Base-by-base conservation (phyloP, 2,888 invertebrate species). In the Thereva unica region DNA sequence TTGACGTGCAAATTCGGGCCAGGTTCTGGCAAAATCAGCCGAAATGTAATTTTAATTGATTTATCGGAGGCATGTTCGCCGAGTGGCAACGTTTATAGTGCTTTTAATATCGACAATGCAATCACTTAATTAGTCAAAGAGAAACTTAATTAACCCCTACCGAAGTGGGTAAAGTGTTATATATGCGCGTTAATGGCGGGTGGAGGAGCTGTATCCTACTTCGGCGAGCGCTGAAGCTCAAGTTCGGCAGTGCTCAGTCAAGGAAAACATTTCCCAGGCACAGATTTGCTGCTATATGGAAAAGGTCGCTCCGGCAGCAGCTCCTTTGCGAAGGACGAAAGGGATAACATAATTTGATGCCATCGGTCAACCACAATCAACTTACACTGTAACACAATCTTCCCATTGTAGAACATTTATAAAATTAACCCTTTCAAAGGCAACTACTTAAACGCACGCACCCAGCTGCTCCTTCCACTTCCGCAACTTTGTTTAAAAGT, bases 111-210 rank as follows among this genome's bases (percentile, higher is more conserved):
- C 71, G 71, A 73, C 72, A 73, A 73, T 73, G 72, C 71, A 73
- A 73, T 72, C 72, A 72, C 72, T 73, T 73, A 73, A 73, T 73
- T 73, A 72, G 72, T 73, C 73, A 73, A 71, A 73, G 71, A 71
- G 70, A 72, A 73, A 72, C 72, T 73, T 72, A 71, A 71, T 72
- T 72, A 71, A 72, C 71, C 73, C 72, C 66, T 66, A 65, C 69
- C 67, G n/a, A 55, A 52, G 56, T 71, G 52, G 63, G 47, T 65
- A 59, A 69, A 65, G 61, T 66, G 69, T 67, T 65, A 54, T 67
- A 40, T 45, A 54, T 44, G 45, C 64, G 45, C 64, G 66, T 34
- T 64, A 41, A 54, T 40, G 38, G 8, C 34, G 38, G 23, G 10
- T 34, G 40, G 49, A 10, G 8, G 49, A 38, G 50, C n/a, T 61